Evolutionary conservation across 2,797 vertebrate genomes (phyloP).

Genomic region (Chromis chromis): DNA sequence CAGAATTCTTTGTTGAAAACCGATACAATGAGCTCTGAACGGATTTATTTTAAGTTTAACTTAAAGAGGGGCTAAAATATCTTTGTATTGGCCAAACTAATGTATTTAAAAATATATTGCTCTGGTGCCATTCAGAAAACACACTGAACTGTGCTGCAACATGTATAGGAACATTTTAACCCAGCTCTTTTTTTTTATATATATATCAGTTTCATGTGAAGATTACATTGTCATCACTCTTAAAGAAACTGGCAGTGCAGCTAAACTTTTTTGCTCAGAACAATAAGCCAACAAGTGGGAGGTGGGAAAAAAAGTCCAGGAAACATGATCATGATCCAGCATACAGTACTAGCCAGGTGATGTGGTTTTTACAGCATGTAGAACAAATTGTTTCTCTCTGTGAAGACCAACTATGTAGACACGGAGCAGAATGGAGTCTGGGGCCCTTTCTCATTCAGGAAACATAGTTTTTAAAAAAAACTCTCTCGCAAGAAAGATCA

Average conservation of each 20-base stretch:
- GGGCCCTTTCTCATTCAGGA: constrained; percentile 41
- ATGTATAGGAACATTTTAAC: no score
- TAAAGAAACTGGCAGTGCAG: background rate
- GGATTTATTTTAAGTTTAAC: background rate
- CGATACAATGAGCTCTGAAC: background rate
- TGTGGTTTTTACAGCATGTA: background rate
- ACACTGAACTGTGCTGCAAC: background rate
- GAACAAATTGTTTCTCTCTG: constrained; percentile 19
- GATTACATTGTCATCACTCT: background rate
- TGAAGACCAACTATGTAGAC: constrained; percentile 16
- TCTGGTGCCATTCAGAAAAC: background rate
- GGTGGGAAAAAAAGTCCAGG: background rate
- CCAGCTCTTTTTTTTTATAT: no score
- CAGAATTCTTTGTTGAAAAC: background rate
- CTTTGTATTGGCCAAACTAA: no score
- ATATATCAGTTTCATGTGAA: background rate
- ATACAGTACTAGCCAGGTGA: background rate
- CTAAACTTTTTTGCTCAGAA: background rate
- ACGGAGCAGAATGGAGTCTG: constrained; percentile 14
- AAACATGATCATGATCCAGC: background rate
- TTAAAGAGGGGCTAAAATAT: background rate
- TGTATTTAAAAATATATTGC: no score
- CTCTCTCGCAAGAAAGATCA: constrained; percentile 27
- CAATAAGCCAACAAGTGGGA: constrained; percentile 2
- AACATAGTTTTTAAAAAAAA: constrained; percentile 35